Evolutionary conservation across 2,888 invertebrate genomes (phyloP).

Genomic region (Aproaerema taeniolella): DNA sequence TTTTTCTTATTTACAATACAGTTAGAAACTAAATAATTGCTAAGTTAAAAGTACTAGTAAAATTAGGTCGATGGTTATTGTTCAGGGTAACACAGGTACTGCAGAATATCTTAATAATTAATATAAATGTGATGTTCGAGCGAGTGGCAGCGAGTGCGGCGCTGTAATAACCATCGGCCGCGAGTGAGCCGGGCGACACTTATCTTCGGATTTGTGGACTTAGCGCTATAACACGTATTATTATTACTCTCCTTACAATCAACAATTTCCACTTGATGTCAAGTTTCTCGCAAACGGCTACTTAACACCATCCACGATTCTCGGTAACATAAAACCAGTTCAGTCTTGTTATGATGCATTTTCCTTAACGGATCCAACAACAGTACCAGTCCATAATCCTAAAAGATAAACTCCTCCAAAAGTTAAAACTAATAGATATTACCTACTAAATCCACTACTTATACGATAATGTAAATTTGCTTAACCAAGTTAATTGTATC

Average conservation of each 20-base stretch:
- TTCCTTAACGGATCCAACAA: neutral
- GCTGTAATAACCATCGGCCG: too few relatives aligned
- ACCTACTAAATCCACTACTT: too few relatives aligned
- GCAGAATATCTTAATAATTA: neutral
- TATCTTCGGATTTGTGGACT: neutral
- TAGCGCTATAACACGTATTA: too few relatives aligned
- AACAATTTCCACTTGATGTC: too few relatives aligned
- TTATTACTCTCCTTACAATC: too few relatives aligned
- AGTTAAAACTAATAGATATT: neutral
- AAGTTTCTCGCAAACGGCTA: too few relatives aligned
- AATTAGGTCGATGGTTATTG: neutral
- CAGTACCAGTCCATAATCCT: neutral
- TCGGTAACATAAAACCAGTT: neutral
- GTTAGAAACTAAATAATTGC: slow-evolving; percentile 10
- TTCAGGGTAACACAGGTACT: neutral
- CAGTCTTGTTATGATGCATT: neutral
- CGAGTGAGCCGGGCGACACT: too few relatives aligned
- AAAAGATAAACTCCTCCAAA: neutral
- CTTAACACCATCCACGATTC: neutral
- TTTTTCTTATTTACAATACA: slow-evolving; percentile 53
- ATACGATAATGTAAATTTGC: too few relatives aligned
- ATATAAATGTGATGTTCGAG: neutral
- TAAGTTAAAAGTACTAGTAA: neutral
- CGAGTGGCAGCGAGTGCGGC: too few relatives aligned
- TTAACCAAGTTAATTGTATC: too few relatives aligned